Percentiles rank a stretch among this genome's conserved stretches.
These are phyloP conservation scores for Nothocercus julius DNA, from an alignment of 2,113 vertebrate species.

Conservation along the genomic window DNA sequence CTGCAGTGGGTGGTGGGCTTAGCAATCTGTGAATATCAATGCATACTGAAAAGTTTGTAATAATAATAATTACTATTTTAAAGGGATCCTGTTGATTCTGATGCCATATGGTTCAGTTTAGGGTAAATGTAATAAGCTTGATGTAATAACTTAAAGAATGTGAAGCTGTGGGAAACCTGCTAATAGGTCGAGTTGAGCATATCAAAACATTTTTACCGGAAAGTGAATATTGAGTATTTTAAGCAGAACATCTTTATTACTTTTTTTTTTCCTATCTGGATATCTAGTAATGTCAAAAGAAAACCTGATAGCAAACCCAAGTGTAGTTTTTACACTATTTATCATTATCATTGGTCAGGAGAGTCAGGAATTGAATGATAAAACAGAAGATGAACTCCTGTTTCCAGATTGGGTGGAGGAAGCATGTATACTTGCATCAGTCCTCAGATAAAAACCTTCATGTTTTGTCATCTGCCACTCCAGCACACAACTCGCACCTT, in stretches of 20 bases:
- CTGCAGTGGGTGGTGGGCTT: background rate
- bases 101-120: background rate
- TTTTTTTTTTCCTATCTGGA: background rate
- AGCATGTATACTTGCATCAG: background rate
- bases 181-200: background rate
- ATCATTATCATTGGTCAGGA: background rate
- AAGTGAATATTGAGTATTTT: background rate
- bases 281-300: background rate
- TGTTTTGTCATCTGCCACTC: background rate
- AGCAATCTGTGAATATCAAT: background rate
- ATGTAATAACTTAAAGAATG: background rate
- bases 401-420: background rate
- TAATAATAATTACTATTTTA: background rate
- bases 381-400: constrained; percentile 7
- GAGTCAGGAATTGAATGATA: constrained; percentile 7
- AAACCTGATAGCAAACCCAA: background rate
- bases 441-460: constrained; percentile 9
- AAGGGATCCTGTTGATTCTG: background rate
- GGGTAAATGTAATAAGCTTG: background rate
- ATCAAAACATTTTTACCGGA: background rate
- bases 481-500: background rate
- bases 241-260: background rate
- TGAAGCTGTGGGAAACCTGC: background rate
- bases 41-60: background rate
- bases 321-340: background rate